Evolutionary conservation across 2,797 vertebrate genomes (phyloP), one percentile per base, ranked within the genome.

Genomic region (Distichodus sexfasciatus): DNA sequence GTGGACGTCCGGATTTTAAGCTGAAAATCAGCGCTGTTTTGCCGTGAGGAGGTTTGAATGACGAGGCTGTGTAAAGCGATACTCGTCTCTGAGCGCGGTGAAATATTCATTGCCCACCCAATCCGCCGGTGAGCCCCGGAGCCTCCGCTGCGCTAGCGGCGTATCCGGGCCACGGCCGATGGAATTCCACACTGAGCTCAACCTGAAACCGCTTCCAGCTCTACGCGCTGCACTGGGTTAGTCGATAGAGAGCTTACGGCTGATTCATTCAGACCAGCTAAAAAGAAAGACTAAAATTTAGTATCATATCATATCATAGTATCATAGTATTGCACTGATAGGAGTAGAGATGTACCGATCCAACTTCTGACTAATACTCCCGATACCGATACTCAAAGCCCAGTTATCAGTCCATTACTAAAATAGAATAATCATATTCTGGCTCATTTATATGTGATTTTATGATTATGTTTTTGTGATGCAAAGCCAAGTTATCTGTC

Each of bases 71-170:
- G 76, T 70, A 77, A 77, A 36, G 9, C 62, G 69, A 80, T 47
- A 70, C 70, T 46, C 19, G 40, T 71, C 40, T 65, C 67, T 41
- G 24, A 44, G 33, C 23, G 1, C 17, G 1, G 69, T 80, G 47
- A 80, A 80, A 80, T 80, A 80, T 80, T 80, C 28, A 80, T 75
- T 48, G 41, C 51, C 58, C 53, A 48, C 74, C 29, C 63, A 54
- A 35, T 59, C 38, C 53, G 43, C 28, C 11, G 46, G 51, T 40
- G 31, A 63, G 55, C 66, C 65, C 55, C 60, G 15, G 57, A 55
- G 71, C 63, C 55, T 66, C 38, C 12, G 1, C 29, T 43, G 44
- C 10, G 12, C 50, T 33, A 59, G 36, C 40, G 12, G 1, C 40
- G 21, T 65, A 69, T 78, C 72, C 73, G 68, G 79, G 75, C 57